Base-by-base conservation (phyloP, 2,113 vertebrate species). In the Cinclus mexicanus region DNA sequence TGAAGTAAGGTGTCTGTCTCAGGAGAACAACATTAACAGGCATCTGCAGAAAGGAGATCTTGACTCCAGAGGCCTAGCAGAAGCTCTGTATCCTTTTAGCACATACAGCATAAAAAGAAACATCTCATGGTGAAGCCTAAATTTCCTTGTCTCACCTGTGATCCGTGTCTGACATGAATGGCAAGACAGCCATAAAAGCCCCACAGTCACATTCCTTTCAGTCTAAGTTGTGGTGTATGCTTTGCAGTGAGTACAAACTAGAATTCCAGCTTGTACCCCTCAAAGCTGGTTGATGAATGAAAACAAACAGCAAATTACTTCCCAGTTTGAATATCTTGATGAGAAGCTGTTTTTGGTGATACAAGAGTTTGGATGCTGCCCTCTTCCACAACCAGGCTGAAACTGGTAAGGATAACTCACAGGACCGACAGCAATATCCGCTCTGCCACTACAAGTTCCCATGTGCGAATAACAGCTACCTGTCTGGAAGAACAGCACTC, bases 11-110 rank as follows among this genome's bases (percentile, higher is more conserved):
- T 56, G 90, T 86, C 91, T 95, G 87, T 97, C 95, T 97, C 90
- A 94, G 95, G 64, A 96, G 94, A 86, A 63, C 53, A 94, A 83
- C 95, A 96, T 98, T 97, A 97, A 91, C 74, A 96, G 79, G 68
- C 83, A 96, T 93, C 96, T 96, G 89, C 92, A 95, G 87, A 85
- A 83, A 95, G 87, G 52, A 84, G 83, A 89, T 46, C 39, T 55
- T 6, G 57, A 49, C 86, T 93, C 90, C 46, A 53, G 53, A 90
- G 84, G 65, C 63, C 42, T 76, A 91, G 94, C 83, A 97, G 96
- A 94, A 95, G 22, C 86, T 64, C 65, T 96, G 69, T 89, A 88
- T 95, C 72, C 61, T 85, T 95, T 93, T 60, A 92, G 83, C 93
- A 83, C 1, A 11, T 60, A 79, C 61, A 79, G 60, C 74, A 87